A percentile compares a stretch with the other conserved stretches of the same genome.
Conservation (phyloP, 2,797 vertebrate species). For the Paramormyrops hopkinsi region DNA sequence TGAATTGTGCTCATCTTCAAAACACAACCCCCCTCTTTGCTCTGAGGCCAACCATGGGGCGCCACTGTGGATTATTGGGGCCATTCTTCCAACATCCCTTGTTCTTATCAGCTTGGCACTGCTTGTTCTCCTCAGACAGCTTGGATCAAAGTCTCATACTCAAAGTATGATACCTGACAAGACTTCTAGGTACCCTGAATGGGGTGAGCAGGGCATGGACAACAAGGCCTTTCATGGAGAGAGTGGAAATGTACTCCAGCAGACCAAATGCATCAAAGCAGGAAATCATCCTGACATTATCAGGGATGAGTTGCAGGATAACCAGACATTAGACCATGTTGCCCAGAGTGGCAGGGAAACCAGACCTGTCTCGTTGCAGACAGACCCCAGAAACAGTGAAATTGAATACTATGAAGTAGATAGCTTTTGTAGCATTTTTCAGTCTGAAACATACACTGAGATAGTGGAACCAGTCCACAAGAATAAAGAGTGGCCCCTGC, state of each 20-base stretch:
- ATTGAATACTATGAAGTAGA: constrained; percentile 57
- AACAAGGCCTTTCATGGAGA: constrained; percentile 46
- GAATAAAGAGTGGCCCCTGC: constrained; percentile 27
- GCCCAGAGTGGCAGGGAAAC: constrained; percentile 31
- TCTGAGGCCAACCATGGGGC: constrained; percentile 11
- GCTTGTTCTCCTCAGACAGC: constrained; percentile 35
- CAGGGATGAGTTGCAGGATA: constrained; percentile 28
- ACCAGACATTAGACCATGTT: background rate
- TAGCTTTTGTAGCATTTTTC: constrained; percentile 46
- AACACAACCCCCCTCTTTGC: constrained; percentile 36
- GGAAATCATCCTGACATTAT: constrained; percentile 31
- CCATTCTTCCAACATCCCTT: constrained; percentile 44
- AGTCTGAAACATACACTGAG: constrained; percentile 31
- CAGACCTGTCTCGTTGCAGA: constrained; percentile 24
- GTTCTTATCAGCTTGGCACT: constrained; percentile 38
- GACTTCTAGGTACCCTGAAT: constrained; percentile 22
- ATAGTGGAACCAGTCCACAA: constrained; percentile 22
- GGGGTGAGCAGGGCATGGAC: constrained; percentile 41
- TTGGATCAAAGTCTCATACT: background rate
- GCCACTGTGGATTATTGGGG: constrained; percentile 54
- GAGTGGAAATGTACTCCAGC: constrained; percentile 19
- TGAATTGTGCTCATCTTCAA: constrained; percentile 44
- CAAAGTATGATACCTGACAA: constrained; percentile 12
- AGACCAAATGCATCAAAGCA: constrained; percentile 15
- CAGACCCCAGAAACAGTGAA: constrained; percentile 36